phyloP scores from a whole-genome alignment of 53 echinoderm and acorn worm genomes.

The Mesocentrotus franciscanus region DNA sequence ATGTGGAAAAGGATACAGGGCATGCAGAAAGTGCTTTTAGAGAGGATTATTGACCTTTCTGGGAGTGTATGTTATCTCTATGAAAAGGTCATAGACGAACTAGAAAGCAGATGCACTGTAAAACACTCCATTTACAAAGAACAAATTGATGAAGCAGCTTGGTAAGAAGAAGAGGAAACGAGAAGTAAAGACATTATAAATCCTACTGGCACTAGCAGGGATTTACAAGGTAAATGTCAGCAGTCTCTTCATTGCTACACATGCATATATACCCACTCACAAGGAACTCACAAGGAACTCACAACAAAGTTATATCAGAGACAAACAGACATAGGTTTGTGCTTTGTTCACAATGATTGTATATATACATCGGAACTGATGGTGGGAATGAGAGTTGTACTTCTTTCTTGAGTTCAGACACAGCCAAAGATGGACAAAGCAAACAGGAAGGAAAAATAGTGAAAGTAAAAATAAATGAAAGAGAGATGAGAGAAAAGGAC shows the following conservation, averaged over 20 bases:
- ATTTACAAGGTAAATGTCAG: slow-evolving; percentile 29
- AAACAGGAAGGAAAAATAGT: background rate
- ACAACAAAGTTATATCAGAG: background rate
- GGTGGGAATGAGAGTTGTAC: too few relatives aligned
- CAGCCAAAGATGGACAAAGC: background rate
- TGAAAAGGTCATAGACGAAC: background rate
- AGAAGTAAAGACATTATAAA: slow-evolving; percentile 20
- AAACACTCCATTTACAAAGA: slow-evolving; percentile 2
- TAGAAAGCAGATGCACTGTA: slow-evolving; percentile 8
- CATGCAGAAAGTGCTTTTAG: background rate
- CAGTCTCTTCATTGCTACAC: background rate
- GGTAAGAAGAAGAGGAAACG: background rate
- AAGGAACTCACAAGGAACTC: too few relatives aligned
- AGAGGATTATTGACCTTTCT: background rate
- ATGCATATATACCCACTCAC: background rate
- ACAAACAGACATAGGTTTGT: background rate
- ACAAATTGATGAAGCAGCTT: slow-evolving; percentile 8
- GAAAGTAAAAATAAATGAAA: background rate
- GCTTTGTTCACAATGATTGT: background rate
- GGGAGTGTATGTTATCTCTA: background rate
- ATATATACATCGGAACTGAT: too few relatives aligned
- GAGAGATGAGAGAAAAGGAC: too few relatives aligned
- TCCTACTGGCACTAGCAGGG: slow-evolving; percentile 8
- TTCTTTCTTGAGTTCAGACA: too few relatives aligned
- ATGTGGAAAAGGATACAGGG: background rate